Percentiles rank a stretch among this genome's conserved stretches.
phyloP scores from a whole-genome alignment of 1,140 invertebrate species.

The Ceratina calcarata region DNA sequence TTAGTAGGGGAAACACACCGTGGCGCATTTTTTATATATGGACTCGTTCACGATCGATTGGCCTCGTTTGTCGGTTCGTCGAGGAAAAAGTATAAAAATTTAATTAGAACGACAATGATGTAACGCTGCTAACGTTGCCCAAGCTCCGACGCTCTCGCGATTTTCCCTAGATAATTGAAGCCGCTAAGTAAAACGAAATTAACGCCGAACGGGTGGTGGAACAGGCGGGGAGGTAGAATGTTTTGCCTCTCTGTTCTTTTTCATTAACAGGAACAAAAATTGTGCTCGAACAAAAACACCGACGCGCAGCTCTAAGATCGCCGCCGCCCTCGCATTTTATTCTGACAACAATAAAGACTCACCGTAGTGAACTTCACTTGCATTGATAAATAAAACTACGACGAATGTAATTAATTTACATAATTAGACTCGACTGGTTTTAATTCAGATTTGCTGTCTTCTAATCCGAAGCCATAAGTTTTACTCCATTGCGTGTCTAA shows the following conservation, averaged over 20 bases:
- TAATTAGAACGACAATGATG: constrained; percentile 51
- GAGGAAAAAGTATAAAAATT: constrained; percentile 51
- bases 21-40: constrained; percentile 53
- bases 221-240: too few species aligned
- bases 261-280: constrained; percentile 15
- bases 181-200: constrained; percentile 16
- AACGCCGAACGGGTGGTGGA: background rate
- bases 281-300: background rate
- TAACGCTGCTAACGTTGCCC: constrained; percentile 16
- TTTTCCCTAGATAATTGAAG: constrained; percentile 4
- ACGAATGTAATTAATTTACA: background rate
- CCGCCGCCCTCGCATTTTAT: too few species aligned
- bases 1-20: constrained; percentile 55
- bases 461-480: background rate
- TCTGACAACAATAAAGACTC: too few species aligned
- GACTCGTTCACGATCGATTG: constrained; percentile 58
- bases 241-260: background rate
- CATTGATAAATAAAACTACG: background rate
- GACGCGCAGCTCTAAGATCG: background rate
- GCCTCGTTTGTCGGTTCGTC: constrained; percentile 55
- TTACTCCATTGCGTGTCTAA: background rate
- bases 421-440: background rate
- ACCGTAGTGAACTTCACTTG: background rate
- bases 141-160: background rate
- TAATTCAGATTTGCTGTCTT: background rate